These are phyloP conservation scores for Tenualosa ilisha DNA, from an alignment of 2,797 vertebrate genomes.

Conservation along the genomic window DNA sequence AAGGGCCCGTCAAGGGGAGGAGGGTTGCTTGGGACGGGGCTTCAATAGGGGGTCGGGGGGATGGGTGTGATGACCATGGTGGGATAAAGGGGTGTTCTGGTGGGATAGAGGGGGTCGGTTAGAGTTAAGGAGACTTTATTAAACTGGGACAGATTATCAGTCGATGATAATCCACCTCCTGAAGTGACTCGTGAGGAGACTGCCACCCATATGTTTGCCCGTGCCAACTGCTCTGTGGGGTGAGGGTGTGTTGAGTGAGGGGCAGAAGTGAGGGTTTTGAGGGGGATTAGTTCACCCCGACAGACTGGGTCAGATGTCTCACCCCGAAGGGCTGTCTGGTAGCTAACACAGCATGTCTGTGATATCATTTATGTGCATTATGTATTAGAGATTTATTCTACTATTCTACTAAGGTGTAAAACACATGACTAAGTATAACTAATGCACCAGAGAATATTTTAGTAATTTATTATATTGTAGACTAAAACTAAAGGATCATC, in stretches of 20 bases:
- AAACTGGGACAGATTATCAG: conserved; percentile 32
- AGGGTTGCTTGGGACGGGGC: not conserved
- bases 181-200: conserved; percentile 26
- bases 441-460: not conserved
- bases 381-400: not conserved
- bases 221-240: not conserved
- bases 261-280: not conserved
- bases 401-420: not conserved
- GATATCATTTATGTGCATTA: not conserved
- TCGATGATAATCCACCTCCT: conserved; percentile 10
- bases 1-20: not conserved
- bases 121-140: not conserved
- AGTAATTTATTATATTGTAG: not conserved
- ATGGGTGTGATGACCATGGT: not conserved
- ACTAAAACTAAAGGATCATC: not conserved
- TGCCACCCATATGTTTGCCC: conserved; percentile 29
- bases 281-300: conserved; percentile 20
- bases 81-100: not conserved
- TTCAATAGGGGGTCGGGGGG: not conserved
- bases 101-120: not conserved
- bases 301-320: conserved; percentile 1
- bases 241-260: not conserved
- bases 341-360: not conserved
- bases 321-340: not conserved
- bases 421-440: not conserved